Conservation (phyloP, 1,140 invertebrate genomes). For the Bombus vancouverensis region DNA sequence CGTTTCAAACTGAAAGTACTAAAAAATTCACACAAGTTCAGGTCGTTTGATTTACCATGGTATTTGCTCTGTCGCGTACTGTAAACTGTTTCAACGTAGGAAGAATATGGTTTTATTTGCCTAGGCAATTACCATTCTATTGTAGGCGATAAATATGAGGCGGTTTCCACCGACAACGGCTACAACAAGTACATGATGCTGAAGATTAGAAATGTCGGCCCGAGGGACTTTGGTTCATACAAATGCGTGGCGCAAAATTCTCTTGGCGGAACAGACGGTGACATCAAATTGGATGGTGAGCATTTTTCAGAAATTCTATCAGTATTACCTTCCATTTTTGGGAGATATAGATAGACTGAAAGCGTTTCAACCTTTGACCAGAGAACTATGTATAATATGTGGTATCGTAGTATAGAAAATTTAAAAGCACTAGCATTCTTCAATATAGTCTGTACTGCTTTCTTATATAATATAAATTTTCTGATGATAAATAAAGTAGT, state of each 20-base stretch:
- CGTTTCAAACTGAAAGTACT: background rate
- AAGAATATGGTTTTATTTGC: constrained; percentile 74
- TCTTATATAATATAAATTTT: too few species aligned
- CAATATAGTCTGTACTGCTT: background rate
- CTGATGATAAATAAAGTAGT: background rate
- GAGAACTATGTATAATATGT: background rate
- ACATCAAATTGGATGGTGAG: constrained; percentile 96
- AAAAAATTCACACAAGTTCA: background rate
- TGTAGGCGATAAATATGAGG: constrained; percentile 93
- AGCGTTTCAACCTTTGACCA: background rate
- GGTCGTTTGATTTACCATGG: background rate
- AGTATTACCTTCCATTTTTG: background rate
- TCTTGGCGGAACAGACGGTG: constrained; percentile 94
- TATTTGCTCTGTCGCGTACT: background rate
- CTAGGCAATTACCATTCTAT: constrained; percentile 78
- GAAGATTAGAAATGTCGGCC: constrained; percentile 90
- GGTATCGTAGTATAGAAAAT: background rate
- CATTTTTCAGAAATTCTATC: background rate
- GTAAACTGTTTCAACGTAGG: background rate
- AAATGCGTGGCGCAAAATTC: constrained; percentile 97
- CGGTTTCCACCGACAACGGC: constrained; percentile 89
- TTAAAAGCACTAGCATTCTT: background rate
- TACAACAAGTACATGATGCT: constrained; percentile 95
- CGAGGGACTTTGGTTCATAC: constrained; percentile 93
- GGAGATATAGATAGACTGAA: background rate